Percentiles rank a stretch among this genome's conserved stretches.
These are phyloP conservation scores for Rhyacophila evoluta DNA, from an alignment of 2,888 invertebrate genomes.

Conservation along the genomic window DNA sequence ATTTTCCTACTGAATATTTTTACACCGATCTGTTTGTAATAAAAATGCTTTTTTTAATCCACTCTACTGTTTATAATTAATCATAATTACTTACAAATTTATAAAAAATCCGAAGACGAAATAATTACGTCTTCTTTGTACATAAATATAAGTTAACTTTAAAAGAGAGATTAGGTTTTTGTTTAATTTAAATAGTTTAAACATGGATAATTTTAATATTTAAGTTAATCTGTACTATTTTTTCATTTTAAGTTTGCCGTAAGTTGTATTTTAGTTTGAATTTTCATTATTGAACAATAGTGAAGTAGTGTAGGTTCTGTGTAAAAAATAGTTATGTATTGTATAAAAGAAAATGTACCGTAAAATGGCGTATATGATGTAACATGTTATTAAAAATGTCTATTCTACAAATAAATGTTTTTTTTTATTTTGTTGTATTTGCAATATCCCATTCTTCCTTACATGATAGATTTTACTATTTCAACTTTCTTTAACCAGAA, in stretches of 20 bases:
- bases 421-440: neutral
- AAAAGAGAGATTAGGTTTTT: conserved; percentile 41
- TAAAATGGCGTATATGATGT: conserved; percentile 54
- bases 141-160: conserved; percentile 35
- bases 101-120: neutral
- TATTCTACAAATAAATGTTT: conserved; percentile 50
- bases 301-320: conserved; percentile 46
- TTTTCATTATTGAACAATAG: conserved; percentile 43
- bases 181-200: conserved; percentile 40
- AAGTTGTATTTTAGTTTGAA: conserved; percentile 39
- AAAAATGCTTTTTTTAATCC: conserved; percentile 19
- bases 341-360: conserved; percentile 51
- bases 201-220: conserved; percentile 33
- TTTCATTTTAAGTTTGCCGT: conserved; percentile 45
- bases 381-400: conserved; percentile 55
- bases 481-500: no score
- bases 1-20: conserved; percentile 22
- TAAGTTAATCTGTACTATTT: conserved; percentile 49
- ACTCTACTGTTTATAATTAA: neutral
- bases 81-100: neutral
- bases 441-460: neutral
- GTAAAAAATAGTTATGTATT: conserved; percentile 53
- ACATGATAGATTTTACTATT: no score
- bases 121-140: conserved; percentile 33
- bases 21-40: conserved; percentile 17